Percentiles rank a stretch among this genome's conserved stretches.
Evolutionary conservation across 1,140 invertebrate species (phyloP).

Genomic region (Thaumatotibia leucotreta): DNA sequence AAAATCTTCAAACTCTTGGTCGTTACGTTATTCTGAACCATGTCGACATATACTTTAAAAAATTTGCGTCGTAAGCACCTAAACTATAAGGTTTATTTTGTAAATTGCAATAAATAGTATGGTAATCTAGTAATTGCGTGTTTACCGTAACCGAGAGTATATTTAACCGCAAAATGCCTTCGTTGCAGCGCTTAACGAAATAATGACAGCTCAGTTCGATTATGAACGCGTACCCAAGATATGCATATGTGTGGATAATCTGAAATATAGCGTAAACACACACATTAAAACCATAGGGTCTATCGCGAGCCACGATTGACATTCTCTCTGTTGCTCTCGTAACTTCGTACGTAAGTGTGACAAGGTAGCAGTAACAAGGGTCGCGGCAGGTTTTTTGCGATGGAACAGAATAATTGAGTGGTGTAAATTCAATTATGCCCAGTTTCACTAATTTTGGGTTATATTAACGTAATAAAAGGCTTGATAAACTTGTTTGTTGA

Average conservation of each 20-base stretch:
- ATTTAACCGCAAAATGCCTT: slow-evolving; percentile 27
- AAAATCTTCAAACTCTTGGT: not conserved
- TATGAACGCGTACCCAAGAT: not conserved
- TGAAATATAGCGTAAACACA: not conserved
- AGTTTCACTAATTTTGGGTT: slow-evolving; percentile 1
- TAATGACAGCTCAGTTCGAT: slow-evolving; percentile 32
- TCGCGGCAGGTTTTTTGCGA: not conserved
- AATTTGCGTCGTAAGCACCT: not conserved
- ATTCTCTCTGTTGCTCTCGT: too few relatives aligned
- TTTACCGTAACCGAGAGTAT: slow-evolving; percentile 31
- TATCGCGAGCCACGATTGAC: too few relatives aligned
- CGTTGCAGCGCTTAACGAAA: slow-evolving; percentile 26
- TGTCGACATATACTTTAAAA: not conserved
- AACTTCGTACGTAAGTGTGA: too few relatives aligned
- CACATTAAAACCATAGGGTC: not conserved
- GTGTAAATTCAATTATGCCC: slow-evolving; percentile 25
- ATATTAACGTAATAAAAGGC: not conserved
- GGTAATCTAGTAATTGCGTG: slow-evolving; percentile 51
- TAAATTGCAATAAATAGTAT: slow-evolving; percentile 21
- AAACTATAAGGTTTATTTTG: not conserved
- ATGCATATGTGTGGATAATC: not conserved
- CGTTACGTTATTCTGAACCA: not conserved
- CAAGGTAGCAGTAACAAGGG: too few relatives aligned
- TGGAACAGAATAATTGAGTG: not conserved
- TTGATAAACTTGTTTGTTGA: not conserved